phyloP scores from a whole-genome alignment of 35 echinoderm and acorn worm genomes.

The Heliocidaris erythrogramma region DNA sequence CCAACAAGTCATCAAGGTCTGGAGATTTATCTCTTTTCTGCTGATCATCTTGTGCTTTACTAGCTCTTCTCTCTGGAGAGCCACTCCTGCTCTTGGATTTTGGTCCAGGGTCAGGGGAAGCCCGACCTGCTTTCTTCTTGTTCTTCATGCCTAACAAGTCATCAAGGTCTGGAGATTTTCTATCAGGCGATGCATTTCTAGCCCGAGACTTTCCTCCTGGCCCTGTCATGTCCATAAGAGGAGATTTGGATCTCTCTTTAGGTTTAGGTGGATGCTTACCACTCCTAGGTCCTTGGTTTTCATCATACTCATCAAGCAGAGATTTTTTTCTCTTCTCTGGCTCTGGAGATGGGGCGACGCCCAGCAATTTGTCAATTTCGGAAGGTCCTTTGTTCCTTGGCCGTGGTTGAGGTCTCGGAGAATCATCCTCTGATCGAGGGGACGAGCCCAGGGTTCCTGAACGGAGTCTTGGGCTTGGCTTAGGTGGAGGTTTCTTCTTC shows the following conservation, averaged over 20 bases:
- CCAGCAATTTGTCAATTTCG: constrained; percentile 45
- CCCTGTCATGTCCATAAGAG: constrained; percentile 42
- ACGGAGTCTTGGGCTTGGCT: constrained; percentile 32
- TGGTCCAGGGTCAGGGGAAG: background rate
- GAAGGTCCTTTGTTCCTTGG: constrained; percentile 48
- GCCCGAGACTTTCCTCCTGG: constrained; percentile 6
- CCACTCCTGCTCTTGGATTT: constrained; percentile 14
- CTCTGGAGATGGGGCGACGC: constrained; percentile 45
- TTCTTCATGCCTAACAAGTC: constrained; percentile 55
- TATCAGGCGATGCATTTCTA: constrained; percentile 29
- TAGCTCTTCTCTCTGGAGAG: constrained; percentile 34
- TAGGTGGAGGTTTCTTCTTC: background rate
- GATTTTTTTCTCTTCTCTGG: constrained; percentile 49
- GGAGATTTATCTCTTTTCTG: constrained; percentile 9
- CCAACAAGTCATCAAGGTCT: constrained; percentile 35
- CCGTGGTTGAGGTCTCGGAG: constrained; percentile 51
- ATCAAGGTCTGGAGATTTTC: constrained; percentile 49
- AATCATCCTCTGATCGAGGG: constrained; percentile 29
- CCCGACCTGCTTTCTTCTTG: constrained; percentile 34
- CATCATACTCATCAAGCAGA: constrained; percentile 33
- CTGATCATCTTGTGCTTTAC: background rate
- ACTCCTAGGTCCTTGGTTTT: background rate
- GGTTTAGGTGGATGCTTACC: constrained; percentile 31
- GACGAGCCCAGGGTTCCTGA: constrained; percentile 38
- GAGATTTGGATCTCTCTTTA: constrained; percentile 37